Evolutionary conservation across 2,113 vertebrate genomes (phyloP).

Genomic region (Pseudopipra pipra): DNA sequence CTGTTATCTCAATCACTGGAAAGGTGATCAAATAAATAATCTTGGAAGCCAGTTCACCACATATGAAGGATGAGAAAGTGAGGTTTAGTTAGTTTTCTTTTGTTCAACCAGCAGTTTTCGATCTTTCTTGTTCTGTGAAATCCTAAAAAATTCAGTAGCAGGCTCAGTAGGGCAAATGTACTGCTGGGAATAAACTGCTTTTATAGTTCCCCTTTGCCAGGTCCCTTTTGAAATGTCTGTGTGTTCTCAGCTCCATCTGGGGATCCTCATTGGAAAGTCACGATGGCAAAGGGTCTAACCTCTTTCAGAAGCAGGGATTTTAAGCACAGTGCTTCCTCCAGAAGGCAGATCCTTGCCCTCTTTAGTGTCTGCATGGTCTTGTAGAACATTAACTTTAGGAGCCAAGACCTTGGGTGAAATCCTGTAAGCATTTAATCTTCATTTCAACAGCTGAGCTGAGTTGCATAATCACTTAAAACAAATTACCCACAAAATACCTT

Average conservation of each 20-base stretch:
- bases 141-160: not conserved
- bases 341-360: not conserved
- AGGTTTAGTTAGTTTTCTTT: not conserved
- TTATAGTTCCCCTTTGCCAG: not conserved
- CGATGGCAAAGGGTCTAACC: not conserved
- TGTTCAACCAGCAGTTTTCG: not conserved
- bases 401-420: not conserved
- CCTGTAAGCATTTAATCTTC: constrained; percentile 24
- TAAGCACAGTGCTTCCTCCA: not conserved
- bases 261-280: not conserved
- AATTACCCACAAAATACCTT: constrained; percentile 9
- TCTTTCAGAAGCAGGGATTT: not conserved
- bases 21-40: not conserved
- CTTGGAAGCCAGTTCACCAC: not conserved
- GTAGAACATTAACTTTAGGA: constrained; percentile 2
- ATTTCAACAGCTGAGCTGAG: not conserved
- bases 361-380: not conserved
- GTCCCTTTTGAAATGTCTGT: not conserved
- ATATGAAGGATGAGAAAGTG: not conserved
- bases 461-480: not conserved
- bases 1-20: not conserved
- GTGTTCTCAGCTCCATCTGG: not conserved
- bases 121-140: not conserved
- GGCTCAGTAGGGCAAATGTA: not conserved
- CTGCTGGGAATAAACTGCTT: not conserved